Evolutionary conservation across 2,797 vertebrate genomes (phyloP).

Genomic region (Knipowitschia caucasica): DNA sequence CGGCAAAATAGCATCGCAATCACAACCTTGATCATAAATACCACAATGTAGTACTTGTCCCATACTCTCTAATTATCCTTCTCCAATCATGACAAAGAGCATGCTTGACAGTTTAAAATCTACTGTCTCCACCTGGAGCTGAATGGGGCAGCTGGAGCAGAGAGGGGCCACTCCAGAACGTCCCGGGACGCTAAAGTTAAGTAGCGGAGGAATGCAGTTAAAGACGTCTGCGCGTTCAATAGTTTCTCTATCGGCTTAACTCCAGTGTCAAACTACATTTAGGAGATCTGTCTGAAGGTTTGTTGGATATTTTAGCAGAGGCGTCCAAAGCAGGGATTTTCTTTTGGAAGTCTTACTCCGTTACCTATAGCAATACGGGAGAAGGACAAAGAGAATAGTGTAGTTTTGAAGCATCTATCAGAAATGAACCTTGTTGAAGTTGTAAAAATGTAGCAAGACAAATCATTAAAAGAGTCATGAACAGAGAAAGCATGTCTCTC

Average conservation of each 20-base stretch:
- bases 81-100: background rate
- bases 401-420: background rate
- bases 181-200: constrained; percentile 14
- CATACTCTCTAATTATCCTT: too few relatives aligned
- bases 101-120: background rate
- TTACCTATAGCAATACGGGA: background rate
- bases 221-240: constrained; percentile 13
- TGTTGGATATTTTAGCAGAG: background rate
- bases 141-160: constrained; percentile 36
- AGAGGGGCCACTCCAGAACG: constrained; percentile 12
- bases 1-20: too few relatives aligned
- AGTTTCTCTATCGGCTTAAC: constrained; percentile 2
- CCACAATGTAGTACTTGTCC: too few relatives aligned
- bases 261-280: constrained; percentile 5
- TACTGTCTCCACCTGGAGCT: constrained; percentile 36
- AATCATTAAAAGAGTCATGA: too few relatives aligned
- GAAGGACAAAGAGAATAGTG: background rate
- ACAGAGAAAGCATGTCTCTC: too few relatives aligned
- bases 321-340: background rate
- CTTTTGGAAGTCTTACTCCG: background rate
- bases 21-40: too few relatives aligned
- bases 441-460: background rate
- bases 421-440: background rate
- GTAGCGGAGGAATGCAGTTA: constrained; percentile 16
- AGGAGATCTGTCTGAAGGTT: background rate